Conservation (phyloP, 1,140 invertebrate genomes). For the Bradysia coprophila region DNA sequence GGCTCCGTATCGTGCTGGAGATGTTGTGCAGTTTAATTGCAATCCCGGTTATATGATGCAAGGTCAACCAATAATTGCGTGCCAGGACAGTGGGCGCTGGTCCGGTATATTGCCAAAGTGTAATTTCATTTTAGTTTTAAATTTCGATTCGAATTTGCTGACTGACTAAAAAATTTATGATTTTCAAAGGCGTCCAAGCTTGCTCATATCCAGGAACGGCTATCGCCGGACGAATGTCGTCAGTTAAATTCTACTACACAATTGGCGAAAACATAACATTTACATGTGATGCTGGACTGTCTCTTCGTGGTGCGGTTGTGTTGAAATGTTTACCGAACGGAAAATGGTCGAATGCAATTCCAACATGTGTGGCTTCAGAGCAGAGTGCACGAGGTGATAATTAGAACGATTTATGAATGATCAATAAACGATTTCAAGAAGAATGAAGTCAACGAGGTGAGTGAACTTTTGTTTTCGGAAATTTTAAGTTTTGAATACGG, state of each 20-base stretch:
- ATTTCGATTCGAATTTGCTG: neutral
- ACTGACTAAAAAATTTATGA: neutral
- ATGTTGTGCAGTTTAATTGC: slow-evolving; percentile 71
- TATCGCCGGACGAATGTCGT: slow-evolving; percentile 65
- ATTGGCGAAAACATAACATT: slow-evolving; percentile 72
- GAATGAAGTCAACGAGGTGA: no score
- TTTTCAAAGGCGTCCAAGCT: slow-evolving; percentile 44
- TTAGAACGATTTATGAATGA: no score
- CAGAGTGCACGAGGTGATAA: no score
- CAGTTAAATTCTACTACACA: slow-evolving; percentile 70
- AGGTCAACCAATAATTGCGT: slow-evolving; percentile 64
- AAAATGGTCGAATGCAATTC: slow-evolving; percentile 70
- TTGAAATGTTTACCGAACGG: slow-evolving; percentile 59
- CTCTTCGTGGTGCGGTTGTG: slow-evolving; percentile 51
- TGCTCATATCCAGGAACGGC: slow-evolving; percentile 72
- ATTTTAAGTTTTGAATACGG: no score
- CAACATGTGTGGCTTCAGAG: slow-evolving; percentile 30
- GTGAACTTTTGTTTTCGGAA: no score
- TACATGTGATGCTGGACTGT: slow-evolving; percentile 58
- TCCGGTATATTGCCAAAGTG: slow-evolving; percentile 66
- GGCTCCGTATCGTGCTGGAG: slow-evolving; percentile 56
- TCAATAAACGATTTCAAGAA: no score
- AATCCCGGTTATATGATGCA: slow-evolving; percentile 75
- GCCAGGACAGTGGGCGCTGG: slow-evolving; percentile 78
- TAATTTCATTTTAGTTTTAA: slow-evolving; percentile 24